Base-by-base conservation (phyloP, 2,888 invertebrate species). In the Aspidapion aeneum region DNA sequence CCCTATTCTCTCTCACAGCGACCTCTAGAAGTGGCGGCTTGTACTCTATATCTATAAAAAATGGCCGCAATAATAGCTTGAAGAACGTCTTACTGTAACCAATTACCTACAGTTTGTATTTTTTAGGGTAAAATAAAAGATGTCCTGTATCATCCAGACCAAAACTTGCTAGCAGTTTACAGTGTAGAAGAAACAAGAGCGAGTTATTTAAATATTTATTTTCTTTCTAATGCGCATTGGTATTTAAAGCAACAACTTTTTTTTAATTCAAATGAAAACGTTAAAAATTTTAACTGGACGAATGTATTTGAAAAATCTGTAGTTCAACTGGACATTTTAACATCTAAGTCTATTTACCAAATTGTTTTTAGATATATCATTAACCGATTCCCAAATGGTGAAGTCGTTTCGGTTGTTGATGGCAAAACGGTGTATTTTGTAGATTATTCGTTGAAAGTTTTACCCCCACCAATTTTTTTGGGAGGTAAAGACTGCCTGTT, bases 381-480 rank as follows among this genome's bases (percentile, higher is more conserved):
- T 9, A 61, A 68, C 19, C 62, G 65, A 51, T 66, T 61, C 19
- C 60, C 60, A 12, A 51, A 48, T 48, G 57, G 48, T 18, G 62
- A 60, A 79, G 83, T 85, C 75, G 86, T 87, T 22, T 89, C 91
- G 1, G 93, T 94, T 12, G 87, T 94, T 69, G 90, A 94, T 83
- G 92, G 91, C 69, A 85, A 81, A 62, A 85, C 85, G 68, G 71
- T 91, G 20, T 79, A 90, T 55, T 66, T 94, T 54, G 93, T 94
- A 9, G 86, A 88, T 48, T 92, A 94, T 74, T 85, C 87, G 67
- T 82, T 86, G 66, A 85, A 87, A 63, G 83, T 93, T 20, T 83
- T 94, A 12, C 96, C 96, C 21, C 96, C 96, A 1, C 96, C 96
- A 48, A 89, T 94, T 90, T n/a, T n/a, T n/a, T 83, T 85, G 63